Evolutionary conservation across 2,113 vertebrate genomes (phyloP).

Genomic region (Podarcis muralis): DNA sequence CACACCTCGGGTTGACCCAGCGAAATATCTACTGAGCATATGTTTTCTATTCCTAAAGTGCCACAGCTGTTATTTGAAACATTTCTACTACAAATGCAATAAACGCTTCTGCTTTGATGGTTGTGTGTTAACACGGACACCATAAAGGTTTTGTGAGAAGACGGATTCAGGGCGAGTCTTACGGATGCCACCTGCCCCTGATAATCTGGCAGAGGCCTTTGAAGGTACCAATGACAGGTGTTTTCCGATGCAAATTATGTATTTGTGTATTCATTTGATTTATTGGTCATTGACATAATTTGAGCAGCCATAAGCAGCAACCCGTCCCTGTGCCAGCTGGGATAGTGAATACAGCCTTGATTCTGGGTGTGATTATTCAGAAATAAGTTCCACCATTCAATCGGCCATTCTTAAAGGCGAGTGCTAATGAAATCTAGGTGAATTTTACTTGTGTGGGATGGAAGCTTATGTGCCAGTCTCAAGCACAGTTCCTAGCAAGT

Average conservation of each 20-base stretch:
- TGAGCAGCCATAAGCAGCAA: background rate
- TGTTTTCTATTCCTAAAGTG: background rate
- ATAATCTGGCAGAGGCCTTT: fast-evolving
- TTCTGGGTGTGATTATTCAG: background rate
- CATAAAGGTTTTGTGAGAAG: background rate
- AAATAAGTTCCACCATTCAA: background rate
- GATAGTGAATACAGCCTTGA: background rate
- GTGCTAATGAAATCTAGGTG: no score
- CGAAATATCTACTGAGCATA: background rate
- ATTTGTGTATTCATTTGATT: no score
- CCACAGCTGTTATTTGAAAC: background rate
- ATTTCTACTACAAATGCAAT: background rate
- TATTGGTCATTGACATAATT: background rate
- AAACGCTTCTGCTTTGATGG: background rate
- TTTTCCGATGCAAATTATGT: fast-evolving
- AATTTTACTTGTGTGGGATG: background rate
- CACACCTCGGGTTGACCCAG: background rate
- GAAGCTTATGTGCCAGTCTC: background rate
- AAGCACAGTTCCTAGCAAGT: background rate
- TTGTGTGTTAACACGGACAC: background rate
- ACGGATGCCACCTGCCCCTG: fast-evolving
- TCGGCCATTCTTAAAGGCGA: background rate
- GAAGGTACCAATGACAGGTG: background rate
- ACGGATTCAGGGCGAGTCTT: background rate
- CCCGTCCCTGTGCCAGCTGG: background rate